Evolutionary conservation across 1,140 invertebrate species (phyloP), one percentile per base, ranked within the genome.

Genomic region (Heliconius congener): DNA sequence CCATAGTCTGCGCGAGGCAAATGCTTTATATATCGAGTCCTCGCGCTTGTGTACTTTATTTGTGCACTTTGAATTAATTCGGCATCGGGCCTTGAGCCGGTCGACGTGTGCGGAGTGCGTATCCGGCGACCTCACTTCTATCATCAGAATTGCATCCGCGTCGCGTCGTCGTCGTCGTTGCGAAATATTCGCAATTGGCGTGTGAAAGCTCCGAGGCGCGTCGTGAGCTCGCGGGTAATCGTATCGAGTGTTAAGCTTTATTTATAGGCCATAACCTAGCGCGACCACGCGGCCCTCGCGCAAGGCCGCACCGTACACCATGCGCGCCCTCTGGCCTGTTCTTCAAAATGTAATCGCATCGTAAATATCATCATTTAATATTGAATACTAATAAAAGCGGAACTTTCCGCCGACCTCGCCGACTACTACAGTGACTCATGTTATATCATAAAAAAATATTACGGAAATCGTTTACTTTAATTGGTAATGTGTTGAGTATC

Each of bases 81-180:
- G 19, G 18, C 74, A 66, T 18, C 18, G 42, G 55, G 60, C 75
- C 39, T 81, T 78, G 37, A 71, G 70, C 50, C 52, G 50, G 50
- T 75, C 73, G 39, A 71, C 46, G 72, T 30, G 60, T 30, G 60
- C 60, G 60, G 55, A 57, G 55, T 57, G 55, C 74, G 71, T 77
- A 71, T 77, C 74, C 71, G 75, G 74, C 73, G 77, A 81, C 77
- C 80, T 81, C 66, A 66, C 55, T 57, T 71, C 76, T 78, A 66
- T 81, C 79, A 81, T 81, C 79, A 74, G 57, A 60, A 78, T 81
- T 76, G 72, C 74, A 81, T 81, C 82, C 77, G 74, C 79, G 78
- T 72, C 78, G 46, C 82, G 74, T 72, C 77, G 78, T 72, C 16
- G 30, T 66, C 60, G 60, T 18, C 27, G 18, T 79, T 79, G 74